Evolutionary conservation across 2,888 invertebrate species (phyloP), one percentile per base, ranked within the genome.

Genomic region (Drosophila tanythrix): DNA sequence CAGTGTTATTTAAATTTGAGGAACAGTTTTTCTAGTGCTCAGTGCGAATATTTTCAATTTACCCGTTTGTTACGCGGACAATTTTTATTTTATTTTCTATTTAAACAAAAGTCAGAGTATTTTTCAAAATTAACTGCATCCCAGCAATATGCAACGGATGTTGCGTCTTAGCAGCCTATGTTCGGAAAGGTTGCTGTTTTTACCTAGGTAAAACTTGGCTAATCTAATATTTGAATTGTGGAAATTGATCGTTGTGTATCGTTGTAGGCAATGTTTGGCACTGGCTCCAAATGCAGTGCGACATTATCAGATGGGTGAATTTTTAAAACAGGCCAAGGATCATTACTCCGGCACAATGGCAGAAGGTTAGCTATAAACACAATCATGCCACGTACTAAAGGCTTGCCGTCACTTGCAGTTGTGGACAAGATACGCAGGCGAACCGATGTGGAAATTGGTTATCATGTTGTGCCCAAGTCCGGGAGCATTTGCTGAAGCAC

Each of bases 401-500:
- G 46, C 0, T 25, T 40, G 27, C 10, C 13, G 29, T 1, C 2
- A 21, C 15, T 53, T 40, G n/a, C 59, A 92, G 92, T 92, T 5
- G 74, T 70, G 3, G 61, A 72, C 0, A 73, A 82, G 72, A 92
- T 93, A 18, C 91, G 91, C 38, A 60, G 83, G 33, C 79, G 89
- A 7, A 81, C 91, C 10, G 93, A 92, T 1, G 74, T 93, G 5
- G 90, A 91, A 8, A 51, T 66, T 3, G 92, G 91, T 3, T 95
- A 94, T 79, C 93, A 92, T 60, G 94, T 94, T 1, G 86, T 94
- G 7, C 92, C 92, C 10, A 92, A 92, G 59, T 92, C 93, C 93
- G 95, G 21, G 93, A 94, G 27, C 92, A 95, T 82, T 91, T 95
- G 8, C 74, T 94, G 33, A 88, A 94, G 71, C 94, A 94, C 81